Percentiles rank a stretch among this genome's conserved stretches.
phyloP scores from a whole-genome alignment of 2,797 vertebrate species.

The Aldrovandia affinis region DNA sequence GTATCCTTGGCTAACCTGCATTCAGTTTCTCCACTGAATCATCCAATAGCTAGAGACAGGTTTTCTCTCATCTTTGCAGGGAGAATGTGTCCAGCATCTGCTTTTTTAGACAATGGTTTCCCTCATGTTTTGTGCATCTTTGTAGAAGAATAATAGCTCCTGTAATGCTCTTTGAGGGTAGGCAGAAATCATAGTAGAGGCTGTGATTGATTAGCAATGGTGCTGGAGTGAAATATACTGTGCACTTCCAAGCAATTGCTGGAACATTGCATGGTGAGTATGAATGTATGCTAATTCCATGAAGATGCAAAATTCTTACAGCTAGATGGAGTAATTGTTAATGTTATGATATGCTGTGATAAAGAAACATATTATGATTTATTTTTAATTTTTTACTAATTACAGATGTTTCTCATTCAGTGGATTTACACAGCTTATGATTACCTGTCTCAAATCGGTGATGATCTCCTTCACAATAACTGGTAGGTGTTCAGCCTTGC shows the following conservation, averaged over 20 bases:
- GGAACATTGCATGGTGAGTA: background rate
- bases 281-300: background rate
- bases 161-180: background rate
- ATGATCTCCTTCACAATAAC: conserved; percentile 90
- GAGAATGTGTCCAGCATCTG: background rate
- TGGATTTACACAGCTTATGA: conserved; percentile 84
- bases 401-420: conserved; percentile 87
- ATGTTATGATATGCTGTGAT: too few relatives aligned
- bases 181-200: background rate
- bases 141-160: background rate
- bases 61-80: background rate
- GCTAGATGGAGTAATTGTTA: too few relatives aligned
- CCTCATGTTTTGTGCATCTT: background rate
- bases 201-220: conserved; percentile 18
- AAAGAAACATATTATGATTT: background rate
- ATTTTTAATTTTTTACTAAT: background rate
- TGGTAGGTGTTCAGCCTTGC: conserved; percentile 73
- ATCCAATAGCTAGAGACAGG: background rate
- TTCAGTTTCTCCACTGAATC: background rate
- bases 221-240: background rate
- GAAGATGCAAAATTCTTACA: background rate
- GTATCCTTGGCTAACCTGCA: conserved; percentile 5
- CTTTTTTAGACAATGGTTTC: background rate
- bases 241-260: background rate
- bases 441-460: conserved; percentile 84